Evolutionary conservation across 2,113 vertebrate genomes (phyloP).

Genomic region (Melanerpes aurifrons): DNA sequence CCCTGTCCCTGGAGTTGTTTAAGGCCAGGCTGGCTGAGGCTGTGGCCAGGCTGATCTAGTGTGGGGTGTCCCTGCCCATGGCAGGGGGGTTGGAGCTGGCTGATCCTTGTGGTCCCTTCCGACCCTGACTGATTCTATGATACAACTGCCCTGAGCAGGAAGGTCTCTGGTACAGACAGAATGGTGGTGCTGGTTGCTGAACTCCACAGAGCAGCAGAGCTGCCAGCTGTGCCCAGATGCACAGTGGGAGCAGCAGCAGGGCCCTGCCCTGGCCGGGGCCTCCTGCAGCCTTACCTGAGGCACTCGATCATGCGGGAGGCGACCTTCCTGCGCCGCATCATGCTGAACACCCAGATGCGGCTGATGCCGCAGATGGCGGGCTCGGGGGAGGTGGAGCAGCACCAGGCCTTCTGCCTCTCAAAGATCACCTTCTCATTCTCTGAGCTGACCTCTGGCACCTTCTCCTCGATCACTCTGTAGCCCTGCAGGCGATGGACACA

Average conservation of each 20-base stretch:
- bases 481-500: slow-evolving; percentile 77
- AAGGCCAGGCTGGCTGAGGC: no score
- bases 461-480: slow-evolving; percentile 95
- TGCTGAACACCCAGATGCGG: slow-evolving; percentile 97
- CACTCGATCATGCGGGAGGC: slow-evolving; percentile 97
- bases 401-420: slow-evolving; percentile 97
- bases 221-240: background rate
- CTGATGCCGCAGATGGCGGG: slow-evolving; percentile 97
- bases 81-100: no score
- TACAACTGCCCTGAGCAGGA: background rate
- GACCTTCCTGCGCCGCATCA: slow-evolving; percentile 94
- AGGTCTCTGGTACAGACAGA: background rate
- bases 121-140: no score
- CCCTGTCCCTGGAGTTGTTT: no score
- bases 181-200: rapidly evolving
- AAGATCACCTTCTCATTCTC: slow-evolving; percentile 94
- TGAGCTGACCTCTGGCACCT: slow-evolving; percentile 82
- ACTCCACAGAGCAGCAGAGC: background rate
- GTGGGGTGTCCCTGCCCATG: no score
- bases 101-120: no score
- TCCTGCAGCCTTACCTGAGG: slow-evolving; percentile 81
- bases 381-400: slow-evolving; percentile 92
- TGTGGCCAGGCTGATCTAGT: no score
- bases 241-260: background rate
- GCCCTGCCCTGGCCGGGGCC: background rate